Percentiles rank a stretch among this genome's conserved stretches.
These are phyloP conservation scores for Lasioglossum baleicum DNA, from an alignment of 1,140 invertebrate species.

Conservation along the genomic window DNA sequence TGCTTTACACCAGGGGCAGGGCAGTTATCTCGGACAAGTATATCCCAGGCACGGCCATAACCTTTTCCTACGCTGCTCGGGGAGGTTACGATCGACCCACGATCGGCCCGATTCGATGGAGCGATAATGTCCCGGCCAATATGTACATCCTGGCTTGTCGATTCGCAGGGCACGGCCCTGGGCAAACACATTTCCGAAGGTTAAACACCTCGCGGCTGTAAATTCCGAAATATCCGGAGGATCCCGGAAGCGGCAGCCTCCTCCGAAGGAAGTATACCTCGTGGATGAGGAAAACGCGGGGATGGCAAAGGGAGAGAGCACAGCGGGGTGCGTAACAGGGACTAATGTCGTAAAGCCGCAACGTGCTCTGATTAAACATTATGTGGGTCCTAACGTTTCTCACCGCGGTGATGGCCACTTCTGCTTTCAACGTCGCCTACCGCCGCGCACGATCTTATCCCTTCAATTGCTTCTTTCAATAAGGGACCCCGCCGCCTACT, in stretches of 20 bases:
- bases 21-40: neutral
- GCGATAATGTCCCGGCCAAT: constrained; percentile 65
- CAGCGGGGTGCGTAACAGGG: constrained; percentile 60
- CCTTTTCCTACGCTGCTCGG: neutral
- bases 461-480: constrained; percentile 35
- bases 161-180: neutral
- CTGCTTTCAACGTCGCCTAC: neutral
- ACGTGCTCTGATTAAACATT: constrained; percentile 80
- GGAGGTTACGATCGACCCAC: neutral
- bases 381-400: constrained; percentile 73
- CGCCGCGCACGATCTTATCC: constrained; percentile 19
- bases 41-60: neutral
- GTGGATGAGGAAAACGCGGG: neutral
- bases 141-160: constrained; percentile 47
- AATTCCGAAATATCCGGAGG: constrained; percentile 37
- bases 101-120: constrained; percentile 60
- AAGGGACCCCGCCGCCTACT: neutral
- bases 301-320: constrained; percentile 27
- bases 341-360: constrained; percentile 79
- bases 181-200: constrained; percentile 36
- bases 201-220: constrained; percentile 39
- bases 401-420: constrained; percentile 40
- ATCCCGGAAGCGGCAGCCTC: neutral
- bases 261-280: neutral
- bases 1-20: neutral